Base-by-base conservation (phyloP, 2,113 vertebrate genomes). In the Proterorhinus semilunaris region DNA sequence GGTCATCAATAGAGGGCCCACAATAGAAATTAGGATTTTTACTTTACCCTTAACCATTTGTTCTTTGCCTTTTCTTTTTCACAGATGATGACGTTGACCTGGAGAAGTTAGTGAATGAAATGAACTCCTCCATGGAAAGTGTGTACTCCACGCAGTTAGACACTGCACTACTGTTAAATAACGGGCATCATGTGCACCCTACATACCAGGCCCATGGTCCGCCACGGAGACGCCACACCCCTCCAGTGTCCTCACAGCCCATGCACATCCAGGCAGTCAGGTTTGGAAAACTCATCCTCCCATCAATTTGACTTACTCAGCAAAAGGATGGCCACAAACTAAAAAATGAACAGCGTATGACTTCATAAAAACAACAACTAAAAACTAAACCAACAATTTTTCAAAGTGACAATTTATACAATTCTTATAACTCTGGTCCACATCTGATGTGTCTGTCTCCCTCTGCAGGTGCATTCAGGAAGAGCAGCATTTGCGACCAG, bases 81-180 rank as follows among this genome's bases (percentile, higher is more conserved):
- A 3, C 91, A 98, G 97, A 98, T 54, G 95, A 98, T 4, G 96
- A 98, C 0, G 94, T 97, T 84, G 97, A 98, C 86, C 88, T 98
- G 76, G 96, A 98, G 82, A 92, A 94, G 63, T 84, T 99, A 90
- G 94, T 99, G 75, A 98, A 95, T 1, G 94, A 98, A 76, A 98
- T 98, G 95, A 96, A 95, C 43, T 93, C 94, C 0, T 96, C 96
- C 0, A 90, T 96, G 89, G 96, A 98, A 78, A 96, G 93, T 8
- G 73, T 96, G 7, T 95, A 94, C 85, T 92, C 95, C 0, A 90
- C 89, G 72, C 94, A 94, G 86, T 92, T 94, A 0, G 96, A 98
- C 78, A 94, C 93, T 0, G 82, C 86, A 8, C 94, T 96, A 0
- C 95, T 97, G n/a, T 91, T 98, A 15, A 95, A 95, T 71, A 96